Conservation (phyloP, 2,888 invertebrate genomes). For the Sinodicranocentrus sp. region DNA sequence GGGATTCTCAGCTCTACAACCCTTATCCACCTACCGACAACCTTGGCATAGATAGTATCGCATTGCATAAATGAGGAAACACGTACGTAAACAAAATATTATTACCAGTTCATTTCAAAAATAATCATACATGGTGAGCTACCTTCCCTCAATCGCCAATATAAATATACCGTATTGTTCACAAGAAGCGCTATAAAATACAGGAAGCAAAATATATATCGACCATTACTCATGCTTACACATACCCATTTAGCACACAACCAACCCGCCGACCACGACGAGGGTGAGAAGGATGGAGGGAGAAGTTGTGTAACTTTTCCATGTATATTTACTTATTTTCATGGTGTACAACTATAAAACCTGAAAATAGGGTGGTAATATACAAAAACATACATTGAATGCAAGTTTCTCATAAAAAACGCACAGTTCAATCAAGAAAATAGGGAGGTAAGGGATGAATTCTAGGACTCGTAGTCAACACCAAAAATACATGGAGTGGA, state of each 20-base stretch:
- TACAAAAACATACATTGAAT: conserved; percentile 23
- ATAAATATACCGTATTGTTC: not conserved
- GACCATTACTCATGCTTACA: not conserved
- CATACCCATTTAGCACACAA: not conserved
- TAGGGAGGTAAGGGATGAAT: conserved; percentile 39
- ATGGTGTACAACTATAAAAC: not conserved
- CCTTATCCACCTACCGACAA: conserved; percentile 28
- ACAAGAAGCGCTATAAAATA: not conserved
- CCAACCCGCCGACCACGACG: not conserved
- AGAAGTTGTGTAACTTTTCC: not conserved
- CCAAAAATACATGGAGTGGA: not conserved
- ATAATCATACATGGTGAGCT: too few relatives aligned
- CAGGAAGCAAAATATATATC: not conserved
- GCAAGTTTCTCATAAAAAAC: not conserved
- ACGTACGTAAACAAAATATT: conserved; percentile 49
- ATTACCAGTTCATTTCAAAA: conserved; percentile 28
- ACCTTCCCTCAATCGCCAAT: too few relatives aligned
- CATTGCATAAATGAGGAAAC: conserved; percentile 1
- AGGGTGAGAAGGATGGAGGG: conserved; percentile 13
- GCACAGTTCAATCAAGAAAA: conserved; percentile 40
- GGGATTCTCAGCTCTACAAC: not conserved
- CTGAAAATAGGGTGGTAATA: not conserved
- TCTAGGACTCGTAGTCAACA: not conserved
- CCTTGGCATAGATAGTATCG: conserved; percentile 48
- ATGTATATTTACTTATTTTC: not conserved